Base-by-base conservation (phyloP, 2,113 vertebrate genomes). In the Chlamydotis undulata region DNA sequence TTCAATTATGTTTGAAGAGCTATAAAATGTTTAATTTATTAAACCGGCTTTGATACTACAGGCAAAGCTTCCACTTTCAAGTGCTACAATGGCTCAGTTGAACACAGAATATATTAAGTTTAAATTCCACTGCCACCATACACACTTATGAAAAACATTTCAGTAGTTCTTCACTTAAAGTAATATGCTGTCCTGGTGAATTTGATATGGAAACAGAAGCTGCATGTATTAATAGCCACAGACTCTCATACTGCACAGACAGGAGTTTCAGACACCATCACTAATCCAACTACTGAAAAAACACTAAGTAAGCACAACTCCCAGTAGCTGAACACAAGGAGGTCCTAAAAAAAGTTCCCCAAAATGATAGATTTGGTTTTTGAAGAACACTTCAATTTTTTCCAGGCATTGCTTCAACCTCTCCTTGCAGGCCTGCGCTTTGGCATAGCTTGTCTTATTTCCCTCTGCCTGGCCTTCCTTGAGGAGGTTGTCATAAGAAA, bases 21-120 rank as follows among this genome's bases (percentile, higher is more conserved):
- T 95, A 87, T 85, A 87, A 91, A 94, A 95, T 87, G 61, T 79
- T 95, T 94, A 76, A 96, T 95, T 94, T 96, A 96, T 95, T 94
- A 94, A 95, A 87, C 49, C 1, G 6, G 39, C 74, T 96, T 93
- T 96, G 92, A 94, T 90, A 92, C 59, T 93, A 94, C 57, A 96
- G 70, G 59, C 93, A 82, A 33, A 79, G 37, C 50, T 94, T 68
- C 83, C 23, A 82, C 91, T 95, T 95, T 96, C 71, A 97, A 94
- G 90, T 87, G 39, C 87, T 93, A 73, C 92, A 92, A 84, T 69
- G 47, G 80, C 45, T 94, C 73, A 83, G 3, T 15, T 69, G 88
- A 95, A 85, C 11, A 45, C 6, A 82, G 95, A 93, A 96, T 93
- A 69, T 37, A 89, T 93, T 84, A 91, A 75, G 65, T 31, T 89